Evolutionary conservation across 2,888 invertebrate genomes (phyloP).

Genomic region (Tetrapedia diversipes): DNA sequence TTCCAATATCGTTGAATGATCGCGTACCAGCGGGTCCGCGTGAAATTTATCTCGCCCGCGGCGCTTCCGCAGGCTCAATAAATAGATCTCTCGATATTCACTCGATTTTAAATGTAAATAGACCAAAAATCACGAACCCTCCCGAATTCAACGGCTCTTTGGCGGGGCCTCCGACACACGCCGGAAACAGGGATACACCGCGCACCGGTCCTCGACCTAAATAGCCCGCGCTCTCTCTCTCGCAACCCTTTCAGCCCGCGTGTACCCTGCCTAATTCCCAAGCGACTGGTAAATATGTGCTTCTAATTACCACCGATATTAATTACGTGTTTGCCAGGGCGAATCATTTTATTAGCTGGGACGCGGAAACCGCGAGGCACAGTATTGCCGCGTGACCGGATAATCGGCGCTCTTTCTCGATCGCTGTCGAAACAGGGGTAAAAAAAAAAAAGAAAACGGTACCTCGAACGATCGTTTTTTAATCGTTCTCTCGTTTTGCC

Average conservation of each 20-base stretch:
- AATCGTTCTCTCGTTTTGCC: too few species aligned
- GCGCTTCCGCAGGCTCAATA: constrained; percentile 39
- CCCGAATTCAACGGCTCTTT: background rate
- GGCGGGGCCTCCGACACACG: background rate
- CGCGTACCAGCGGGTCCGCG: constrained; percentile 18
- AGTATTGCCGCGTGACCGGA: background rate
- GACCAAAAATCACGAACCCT: constrained; percentile 41
- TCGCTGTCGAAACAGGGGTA: background rate
- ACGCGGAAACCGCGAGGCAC: background rate
- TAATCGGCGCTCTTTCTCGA: background rate
- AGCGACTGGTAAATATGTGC: constrained; percentile 48
- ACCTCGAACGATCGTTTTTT: background rate
- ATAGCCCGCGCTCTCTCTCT: background rate
- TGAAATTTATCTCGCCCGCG: constrained; percentile 46
- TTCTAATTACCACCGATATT: constrained; percentile 57
- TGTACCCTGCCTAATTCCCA: constrained; percentile 47
- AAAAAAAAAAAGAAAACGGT: too few species aligned
- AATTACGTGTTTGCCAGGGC: constrained; percentile 44
- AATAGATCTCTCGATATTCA: constrained; percentile 51
- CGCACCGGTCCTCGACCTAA: constrained; percentile 21
- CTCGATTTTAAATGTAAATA: constrained; percentile 56
- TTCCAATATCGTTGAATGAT: constrained; percentile 55
- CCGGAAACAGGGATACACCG: constrained; percentile 4
- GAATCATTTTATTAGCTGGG: constrained; percentile 35
- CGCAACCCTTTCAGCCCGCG: background rate